Base-by-base conservation (phyloP, 2,888 invertebrate genomes). In the Pyrrhosoma nymphula region DNA sequence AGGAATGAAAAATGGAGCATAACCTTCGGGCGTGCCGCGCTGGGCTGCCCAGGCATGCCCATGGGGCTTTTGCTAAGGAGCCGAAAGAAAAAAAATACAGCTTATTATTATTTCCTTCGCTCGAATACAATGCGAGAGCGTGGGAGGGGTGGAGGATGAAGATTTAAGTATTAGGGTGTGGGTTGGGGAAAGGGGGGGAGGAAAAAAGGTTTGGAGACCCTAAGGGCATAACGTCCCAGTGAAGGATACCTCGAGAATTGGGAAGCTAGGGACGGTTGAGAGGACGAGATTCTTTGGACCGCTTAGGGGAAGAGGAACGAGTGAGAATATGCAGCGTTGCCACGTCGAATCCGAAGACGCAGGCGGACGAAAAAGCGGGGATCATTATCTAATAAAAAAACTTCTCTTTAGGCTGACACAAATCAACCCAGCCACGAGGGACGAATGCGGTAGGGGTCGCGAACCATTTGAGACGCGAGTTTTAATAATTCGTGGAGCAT, bases 51-150 rank as follows among this genome's bases (percentile, higher is more conserved):
- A 35, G 23, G 30, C 23, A 63, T 63, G 63, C 91, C 39, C 91
- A 39, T 8, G 63, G 63, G 91, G 91, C 47, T 47, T 8, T 47
- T 47, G 47, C 4, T 8, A 39, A 39, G 56, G 63, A 35, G 30
- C 30, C 60, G 35, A 39, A 14, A 63, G 63, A 91, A 63, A 12
- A 63, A 39, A 91, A 35, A 91, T 63, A 35, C 60, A 35, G 91
- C 39, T 63, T 63, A 63, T n/a, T 69, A 69, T 91, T 91, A 91
- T 91, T 91, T 91, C 63, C 91, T 91, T 12, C 35, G 91, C 91
- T 60, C 63, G 20, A 26, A 63, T 91, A 91, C 63, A 91, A 90
- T 90, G 35, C 60, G 91, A 91, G 91, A 39, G 88, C 23, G 88
- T 23, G 47, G 6, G 14, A 39, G 1, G 20, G 39, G 35, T 56